phyloP scores from a whole-genome alignment of 1,140 invertebrate genomes.

The Odontomachus brunneus region DNA sequence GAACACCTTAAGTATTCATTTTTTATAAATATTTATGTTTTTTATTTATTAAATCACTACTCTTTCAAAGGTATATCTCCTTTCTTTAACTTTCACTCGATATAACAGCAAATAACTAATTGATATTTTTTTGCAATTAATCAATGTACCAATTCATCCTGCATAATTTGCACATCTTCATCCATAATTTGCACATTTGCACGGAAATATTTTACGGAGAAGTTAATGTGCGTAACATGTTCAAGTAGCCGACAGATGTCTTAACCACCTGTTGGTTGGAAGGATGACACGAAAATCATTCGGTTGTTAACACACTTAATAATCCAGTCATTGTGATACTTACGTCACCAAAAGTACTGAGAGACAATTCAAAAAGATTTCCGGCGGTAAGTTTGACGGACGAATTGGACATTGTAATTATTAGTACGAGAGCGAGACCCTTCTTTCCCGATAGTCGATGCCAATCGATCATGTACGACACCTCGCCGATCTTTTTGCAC shows the following conservation, averaged over 20 bases:
- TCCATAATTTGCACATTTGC: neutral
- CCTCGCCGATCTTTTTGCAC: conserved; percentile 67
- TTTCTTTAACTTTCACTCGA: too few relatives aligned
- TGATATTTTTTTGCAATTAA: neutral
- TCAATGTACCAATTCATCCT: neutral
- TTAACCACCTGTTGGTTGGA: conserved; percentile 37
- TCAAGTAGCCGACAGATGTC: conserved; percentile 45
- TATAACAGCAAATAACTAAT: neutral
- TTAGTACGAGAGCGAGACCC: conserved; percentile 64
- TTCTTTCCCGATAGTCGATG: conserved; percentile 67
- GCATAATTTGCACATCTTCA: neutral
- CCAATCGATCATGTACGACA: conserved; percentile 72
- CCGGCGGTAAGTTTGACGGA: conserved; percentile 72
- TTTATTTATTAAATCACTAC: too few relatives aligned
- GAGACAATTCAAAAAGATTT: conserved; percentile 68
- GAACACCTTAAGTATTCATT: too few relatives aligned
- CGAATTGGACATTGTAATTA: conserved; percentile 64
- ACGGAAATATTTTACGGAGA: conserved; percentile 26
- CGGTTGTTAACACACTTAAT: neutral
- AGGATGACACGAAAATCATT: neutral
- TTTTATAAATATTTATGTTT: too few relatives aligned
- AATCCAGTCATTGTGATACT: conserved; percentile 26
- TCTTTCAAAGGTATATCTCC: too few relatives aligned
- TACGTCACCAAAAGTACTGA: conserved; percentile 62
- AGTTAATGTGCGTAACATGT: conserved; percentile 38